A percentile compares a stretch with the other conserved stretches of the same genome.
Conservation (phyloP, 2,797 vertebrate species). For the Cynopterus sphinx region DNA sequence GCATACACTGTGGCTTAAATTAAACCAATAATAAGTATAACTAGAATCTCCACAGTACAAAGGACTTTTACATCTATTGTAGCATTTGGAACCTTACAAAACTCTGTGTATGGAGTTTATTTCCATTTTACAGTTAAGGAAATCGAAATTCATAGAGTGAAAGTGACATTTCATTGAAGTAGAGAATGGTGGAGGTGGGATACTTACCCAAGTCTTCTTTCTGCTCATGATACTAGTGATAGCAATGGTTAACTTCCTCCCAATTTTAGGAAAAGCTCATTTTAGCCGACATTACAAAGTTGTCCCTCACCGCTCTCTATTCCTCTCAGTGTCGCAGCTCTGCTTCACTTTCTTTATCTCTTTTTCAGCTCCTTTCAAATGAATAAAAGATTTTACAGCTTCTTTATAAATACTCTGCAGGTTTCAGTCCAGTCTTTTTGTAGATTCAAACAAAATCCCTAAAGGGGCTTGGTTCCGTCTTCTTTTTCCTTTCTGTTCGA, state of each 20-base stretch:
- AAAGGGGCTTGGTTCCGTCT: slow-evolving; percentile 57
- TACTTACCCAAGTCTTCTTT: not conserved
- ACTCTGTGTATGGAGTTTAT: not conserved
- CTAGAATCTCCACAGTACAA: not conserved
- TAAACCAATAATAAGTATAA: not conserved
- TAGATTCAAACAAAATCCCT: slow-evolving; percentile 68
- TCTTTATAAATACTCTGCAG: slow-evolving; percentile 74
- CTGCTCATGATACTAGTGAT: not conserved
- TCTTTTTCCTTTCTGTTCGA: slow-evolving; percentile 59
- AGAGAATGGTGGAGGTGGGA: not conserved
- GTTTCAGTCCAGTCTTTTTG: slow-evolving; percentile 70
- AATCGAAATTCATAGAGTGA: not conserved
- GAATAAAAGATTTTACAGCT: slow-evolving; percentile 70
- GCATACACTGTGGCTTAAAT: not conserved
- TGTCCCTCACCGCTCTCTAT: not conserved
- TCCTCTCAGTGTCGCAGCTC: not conserved
- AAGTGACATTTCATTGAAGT: not conserved
- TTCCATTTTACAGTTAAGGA: not conserved
- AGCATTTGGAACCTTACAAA: not conserved
- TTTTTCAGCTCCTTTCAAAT: slow-evolving; percentile 65
- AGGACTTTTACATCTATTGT: not conserved
- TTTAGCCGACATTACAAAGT: not conserved
- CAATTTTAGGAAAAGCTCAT: not conserved
- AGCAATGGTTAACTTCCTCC: not conserved
- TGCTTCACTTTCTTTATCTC: slow-evolving; percentile 55